Percentiles rank a stretch among this genome's conserved stretches.
phyloP scores from a whole-genome alignment of 2,797 vertebrate genomes.

The Remorina albescens region DNA sequence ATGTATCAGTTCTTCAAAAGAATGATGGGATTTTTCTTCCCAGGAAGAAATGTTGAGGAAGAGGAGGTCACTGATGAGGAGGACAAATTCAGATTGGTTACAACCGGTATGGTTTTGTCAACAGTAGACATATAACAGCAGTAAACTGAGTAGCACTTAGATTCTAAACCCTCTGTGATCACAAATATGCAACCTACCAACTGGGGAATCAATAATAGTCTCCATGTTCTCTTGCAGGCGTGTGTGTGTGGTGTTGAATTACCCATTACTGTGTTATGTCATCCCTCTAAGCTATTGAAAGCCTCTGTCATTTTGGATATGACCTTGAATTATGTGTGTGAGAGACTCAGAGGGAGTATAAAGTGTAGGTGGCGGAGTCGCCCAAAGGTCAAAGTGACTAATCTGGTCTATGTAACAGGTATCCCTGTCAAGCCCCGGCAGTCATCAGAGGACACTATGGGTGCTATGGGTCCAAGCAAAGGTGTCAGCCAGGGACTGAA shows the following conservation, averaged over 20 bases:
- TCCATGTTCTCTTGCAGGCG: constrained; percentile 47
- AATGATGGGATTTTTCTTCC: constrained; percentile 99
- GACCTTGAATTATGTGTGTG: constrained; percentile 56
- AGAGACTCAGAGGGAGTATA: constrained; percentile 49
- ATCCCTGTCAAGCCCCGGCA: constrained; percentile 95
- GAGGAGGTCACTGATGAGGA: constrained; percentile 98
- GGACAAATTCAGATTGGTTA: constrained; percentile 97
- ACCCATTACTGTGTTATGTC: constrained; percentile 52
- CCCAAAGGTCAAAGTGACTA: constrained; percentile 44
- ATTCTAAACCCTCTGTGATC: constrained; percentile 20
- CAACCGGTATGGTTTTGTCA: constrained; percentile 88
- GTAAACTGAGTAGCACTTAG: constrained; percentile 8
- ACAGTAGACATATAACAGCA: constrained; percentile 1
- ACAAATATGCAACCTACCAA: constrained; percentile 37
- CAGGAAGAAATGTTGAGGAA: constrained; percentile 95
- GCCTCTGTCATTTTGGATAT: constrained; percentile 41
- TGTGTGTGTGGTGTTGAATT: constrained; percentile 63
- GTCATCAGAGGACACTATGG: constrained; percentile 91
- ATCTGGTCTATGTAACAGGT: constrained; percentile 76
- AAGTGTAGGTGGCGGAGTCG: constrained; percentile 54
- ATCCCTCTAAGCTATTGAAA: constrained; percentile 69
- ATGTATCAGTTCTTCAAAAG: constrained; percentile 99
- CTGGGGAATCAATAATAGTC: constrained; percentile 62
- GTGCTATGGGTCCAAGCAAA: constrained; percentile 91
- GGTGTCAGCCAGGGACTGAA: constrained; percentile 94